Percentiles rank a stretch among this genome's conserved stretches.
Evolutionary conservation across 2,113 vertebrate species (phyloP).

Genomic region (Amazona vittata): DNA sequence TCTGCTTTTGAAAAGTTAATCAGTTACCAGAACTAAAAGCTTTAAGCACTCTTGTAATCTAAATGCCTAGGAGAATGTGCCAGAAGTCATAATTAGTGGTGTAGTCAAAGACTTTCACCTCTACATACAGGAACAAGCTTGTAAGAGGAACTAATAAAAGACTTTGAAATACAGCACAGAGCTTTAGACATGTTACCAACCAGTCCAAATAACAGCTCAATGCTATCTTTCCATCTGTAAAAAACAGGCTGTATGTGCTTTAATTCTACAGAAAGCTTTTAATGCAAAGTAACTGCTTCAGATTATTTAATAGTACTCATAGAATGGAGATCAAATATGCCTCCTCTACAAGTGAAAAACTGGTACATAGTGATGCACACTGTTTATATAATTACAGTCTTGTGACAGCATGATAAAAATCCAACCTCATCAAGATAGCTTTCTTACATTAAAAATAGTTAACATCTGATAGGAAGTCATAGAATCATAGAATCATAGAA

Average conservation of each 20-base stretch:
- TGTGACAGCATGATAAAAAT: not conserved
- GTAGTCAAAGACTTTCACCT: not conserved
- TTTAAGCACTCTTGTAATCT: not conserved
- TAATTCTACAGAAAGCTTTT: not conserved
- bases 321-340: not conserved
- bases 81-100: not conserved
- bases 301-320: not conserved
- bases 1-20: not conserved
- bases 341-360: not conserved
- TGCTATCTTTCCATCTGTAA: not conserved
- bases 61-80: not conserved
- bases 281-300: not conserved
- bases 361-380: not conserved
- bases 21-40: not conserved
- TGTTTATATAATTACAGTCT: not conserved
- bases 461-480: not conserved
- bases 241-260: not conserved
- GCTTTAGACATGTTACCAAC: not conserved
- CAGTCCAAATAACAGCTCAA: not conserved
- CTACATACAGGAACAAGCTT: not conserved
- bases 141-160: not conserved
- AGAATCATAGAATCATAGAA: too few species aligned
- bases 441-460: not conserved
- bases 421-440: not conserved
- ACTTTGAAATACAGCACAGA: not conserved